Evolutionary conservation across 1,140 invertebrate genomes (phyloP), one percentile per base, ranked within the genome.

Genomic region (Plodia interpunctella): DNA sequence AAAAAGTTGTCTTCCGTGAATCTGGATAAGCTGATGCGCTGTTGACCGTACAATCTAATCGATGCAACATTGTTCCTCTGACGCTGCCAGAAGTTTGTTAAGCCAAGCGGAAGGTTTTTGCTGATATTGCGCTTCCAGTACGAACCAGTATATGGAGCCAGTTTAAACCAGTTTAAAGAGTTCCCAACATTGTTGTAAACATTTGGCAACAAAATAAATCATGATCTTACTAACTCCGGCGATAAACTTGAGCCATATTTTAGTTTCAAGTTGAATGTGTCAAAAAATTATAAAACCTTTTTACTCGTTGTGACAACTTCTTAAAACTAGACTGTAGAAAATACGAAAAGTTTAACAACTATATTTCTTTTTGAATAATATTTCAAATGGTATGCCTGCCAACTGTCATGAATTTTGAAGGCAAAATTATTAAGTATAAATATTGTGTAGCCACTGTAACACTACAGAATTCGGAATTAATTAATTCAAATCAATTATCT

Each of bases 171-270:
- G 13, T 44, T 44, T 44, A 15, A 44, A 44, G 38, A 44, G 38
- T 15, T 44, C 6, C 38, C 38, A 44, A 44, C 38, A 44, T 44
- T 15, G 38, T 44, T 44, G 38, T 15, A 10, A 15, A 15, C 38
- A 35, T 44, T 44, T 15, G 38, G 38, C 38, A 15, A 44, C 38
- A 44, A 44, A 44, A 44, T 44, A 44, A 15, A 44, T 44, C 38
- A 44, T 15, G 38, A 44, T 44, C 38, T 44, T 44, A 44, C 38
- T 44, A 44, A 44, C 38, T 44, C 15, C 5, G 10, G 15, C 38
- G 1, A 44, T 44, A 44, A 44, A 44, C 1, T 44, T 44, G 15
- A 44, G 38, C n/a, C 15, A 44, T 44, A 44, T 44, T 44, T 44
- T 44, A 44, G 30, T 32, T 32, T 44, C 13, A n/a, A 15, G 38